phyloP scores from a whole-genome alignment of 1,140 invertebrate species.

The Amphibalanus amphitrite region DNA sequence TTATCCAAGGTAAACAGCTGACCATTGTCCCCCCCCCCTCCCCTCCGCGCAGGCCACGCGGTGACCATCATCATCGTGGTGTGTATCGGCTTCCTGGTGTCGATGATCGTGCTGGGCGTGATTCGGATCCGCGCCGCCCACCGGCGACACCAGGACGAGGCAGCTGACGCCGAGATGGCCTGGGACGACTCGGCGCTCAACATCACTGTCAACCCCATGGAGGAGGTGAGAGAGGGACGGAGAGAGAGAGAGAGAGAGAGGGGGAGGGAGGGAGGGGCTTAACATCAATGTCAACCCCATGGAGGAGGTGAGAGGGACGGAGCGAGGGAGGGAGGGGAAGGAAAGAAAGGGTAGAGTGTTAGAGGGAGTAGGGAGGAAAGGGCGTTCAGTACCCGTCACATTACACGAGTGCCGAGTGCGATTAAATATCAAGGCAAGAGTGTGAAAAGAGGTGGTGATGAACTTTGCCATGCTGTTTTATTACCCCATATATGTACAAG shows the following conservation, averaged over 20 bases:
- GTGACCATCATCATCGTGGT: slow-evolving; percentile 80
- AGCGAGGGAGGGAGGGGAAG: too few species aligned
- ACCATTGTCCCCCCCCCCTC: not conserved
- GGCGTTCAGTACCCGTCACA: too few species aligned
- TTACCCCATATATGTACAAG: too few species aligned
- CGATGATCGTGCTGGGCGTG: slow-evolving; percentile 66
- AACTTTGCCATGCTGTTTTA: too few species aligned
- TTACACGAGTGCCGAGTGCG: too few species aligned
- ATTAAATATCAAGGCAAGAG: too few species aligned
- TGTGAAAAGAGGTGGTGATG: too few species aligned
- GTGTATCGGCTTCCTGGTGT: slow-evolving; percentile 67
- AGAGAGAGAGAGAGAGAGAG: too few species aligned
- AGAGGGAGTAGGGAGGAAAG: too few species aligned
- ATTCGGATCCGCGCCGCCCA: slow-evolving; percentile 48
- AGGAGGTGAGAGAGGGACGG: slow-evolving; percentile 39
- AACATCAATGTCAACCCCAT: slow-evolving; percentile 96
- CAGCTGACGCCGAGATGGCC: slow-evolving; percentile 73
- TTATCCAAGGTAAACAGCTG: too few species aligned
- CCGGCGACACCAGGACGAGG: slow-evolving; percentile 34
- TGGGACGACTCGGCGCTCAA: slow-evolving; percentile 95
- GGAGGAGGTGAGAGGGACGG: slow-evolving; percentile 34
- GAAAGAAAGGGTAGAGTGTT: too few species aligned
- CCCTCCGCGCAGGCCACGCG: slow-evolving; percentile 38
- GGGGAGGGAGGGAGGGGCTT: too few species aligned
- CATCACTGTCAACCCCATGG: slow-evolving; percentile 95